These are phyloP conservation scores for Cataglyphis albicans DNA, from an alignment of 2,888 invertebrate genomes.

Conservation along the genomic window DNA sequence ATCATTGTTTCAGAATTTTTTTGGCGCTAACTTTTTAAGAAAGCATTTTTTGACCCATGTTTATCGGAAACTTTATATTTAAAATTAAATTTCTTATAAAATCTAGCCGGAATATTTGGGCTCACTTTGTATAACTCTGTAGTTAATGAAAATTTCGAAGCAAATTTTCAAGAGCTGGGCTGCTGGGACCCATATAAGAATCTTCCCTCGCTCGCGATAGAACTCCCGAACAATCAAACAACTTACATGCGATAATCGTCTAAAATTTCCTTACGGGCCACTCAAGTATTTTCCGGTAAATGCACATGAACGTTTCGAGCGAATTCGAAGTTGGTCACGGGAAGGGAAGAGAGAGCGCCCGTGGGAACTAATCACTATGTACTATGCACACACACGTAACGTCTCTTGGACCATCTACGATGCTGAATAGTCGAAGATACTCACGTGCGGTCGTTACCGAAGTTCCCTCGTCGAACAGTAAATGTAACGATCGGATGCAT, in stretches of 20 bases:
- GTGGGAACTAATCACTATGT: slow-evolving; percentile 50
- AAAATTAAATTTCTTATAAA: too few species aligned
- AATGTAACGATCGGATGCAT: slow-evolving; percentile 66
- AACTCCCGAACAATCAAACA: slow-evolving; percentile 9
- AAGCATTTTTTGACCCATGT: too few species aligned
- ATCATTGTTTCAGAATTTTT: too few species aligned
- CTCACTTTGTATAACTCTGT: background rate
- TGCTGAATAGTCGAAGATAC: slow-evolving; percentile 59
- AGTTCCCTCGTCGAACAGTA: slow-evolving; percentile 68
- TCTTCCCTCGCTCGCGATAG: background rate
- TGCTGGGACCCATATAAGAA: background rate
- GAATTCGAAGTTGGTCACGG: slow-evolving; percentile 33
- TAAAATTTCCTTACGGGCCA: slow-evolving; percentile 34
- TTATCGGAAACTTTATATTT: too few species aligned
- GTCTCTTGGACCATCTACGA: slow-evolving; percentile 42
- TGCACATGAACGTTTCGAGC: slow-evolving; percentile 22
- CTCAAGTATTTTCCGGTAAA: slow-evolving; percentile 49
- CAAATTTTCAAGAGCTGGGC: background rate
- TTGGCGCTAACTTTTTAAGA: too few species aligned
- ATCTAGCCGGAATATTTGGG: too few species aligned
- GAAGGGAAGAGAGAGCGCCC: slow-evolving; percentile 26
- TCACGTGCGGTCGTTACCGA: slow-evolving; percentile 62
- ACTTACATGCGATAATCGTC: slow-evolving; percentile 11
- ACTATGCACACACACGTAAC: slow-evolving; percentile 38
- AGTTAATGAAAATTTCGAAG: slow-evolving; percentile 4